phyloP scores from a whole-genome alignment of 1,140 invertebrate genomes.

The Lysiphlebus fabarum region DNA sequence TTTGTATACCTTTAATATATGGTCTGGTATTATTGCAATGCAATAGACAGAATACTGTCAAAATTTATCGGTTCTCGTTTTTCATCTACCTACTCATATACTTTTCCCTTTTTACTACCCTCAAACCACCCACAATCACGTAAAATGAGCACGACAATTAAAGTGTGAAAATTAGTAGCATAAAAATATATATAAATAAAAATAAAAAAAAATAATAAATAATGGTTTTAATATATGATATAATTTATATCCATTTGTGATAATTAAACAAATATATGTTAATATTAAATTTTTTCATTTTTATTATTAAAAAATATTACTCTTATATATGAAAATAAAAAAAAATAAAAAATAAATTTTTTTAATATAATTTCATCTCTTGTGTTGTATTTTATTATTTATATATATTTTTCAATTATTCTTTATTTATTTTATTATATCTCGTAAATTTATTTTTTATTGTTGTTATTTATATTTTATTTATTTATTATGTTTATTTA shows the following conservation, averaged over 20 bases:
- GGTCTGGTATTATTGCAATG: slow-evolving; percentile 57
- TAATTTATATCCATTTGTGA: no score
- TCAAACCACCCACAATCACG: slow-evolving; percentile 39
- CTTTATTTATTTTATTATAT: slow-evolving; percentile 18
- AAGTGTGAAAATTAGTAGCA: slow-evolving; percentile 51
- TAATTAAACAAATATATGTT: no score
- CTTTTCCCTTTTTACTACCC: not conserved
- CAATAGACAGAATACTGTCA: slow-evolving; percentile 58
- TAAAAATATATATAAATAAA: no score
- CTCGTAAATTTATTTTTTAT: slow-evolving; percentile 5
- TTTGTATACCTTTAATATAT: slow-evolving; percentile 52
- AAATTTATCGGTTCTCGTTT: slow-evolving; percentile 58
- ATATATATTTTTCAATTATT: not conserved
- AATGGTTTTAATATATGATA: no score
- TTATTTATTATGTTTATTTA: not conserved
- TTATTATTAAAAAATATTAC: no score
- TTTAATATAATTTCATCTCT: no score
- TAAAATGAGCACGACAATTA: slow-evolving; percentile 52
- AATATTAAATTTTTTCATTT: no score
- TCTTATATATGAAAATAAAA: no score
- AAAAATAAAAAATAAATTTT: no score
- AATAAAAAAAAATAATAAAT: no score
- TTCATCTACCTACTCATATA: slow-evolving; percentile 37
- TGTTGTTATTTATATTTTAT: slow-evolving; percentile 1
- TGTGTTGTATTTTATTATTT: no score